A percentile compares a stretch with the other conserved stretches of the same genome.
Conservation (phyloP, 2,797 vertebrate species). For the Crenichthys baileyi region DNA sequence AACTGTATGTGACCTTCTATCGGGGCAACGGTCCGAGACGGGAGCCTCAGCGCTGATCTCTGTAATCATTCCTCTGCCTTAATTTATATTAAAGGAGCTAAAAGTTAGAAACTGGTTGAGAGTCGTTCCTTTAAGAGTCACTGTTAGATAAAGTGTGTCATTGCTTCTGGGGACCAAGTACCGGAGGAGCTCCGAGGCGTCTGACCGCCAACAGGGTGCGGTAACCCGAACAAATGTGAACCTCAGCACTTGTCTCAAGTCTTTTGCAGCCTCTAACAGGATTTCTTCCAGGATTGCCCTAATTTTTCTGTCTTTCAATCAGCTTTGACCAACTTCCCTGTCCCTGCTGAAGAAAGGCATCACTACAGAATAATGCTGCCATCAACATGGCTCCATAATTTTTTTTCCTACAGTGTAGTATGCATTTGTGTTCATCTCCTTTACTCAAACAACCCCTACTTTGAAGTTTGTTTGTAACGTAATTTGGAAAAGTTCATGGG, state of each 20-base stretch:
- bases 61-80: no score
- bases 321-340: neutral
- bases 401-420: neutral
- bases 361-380: neutral
- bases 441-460: neutral
- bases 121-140: no score
- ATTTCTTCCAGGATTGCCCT: neutral
- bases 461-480: neutral
- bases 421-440: neutral
- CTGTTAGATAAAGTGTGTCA: no score
- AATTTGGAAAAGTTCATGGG: neutral
- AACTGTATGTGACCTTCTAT: no score
- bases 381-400: neutral
- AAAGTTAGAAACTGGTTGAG: no score
- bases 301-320: neutral
- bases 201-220: no score
- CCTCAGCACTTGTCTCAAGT: neutral
- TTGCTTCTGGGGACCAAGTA: no score
- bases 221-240: no score
- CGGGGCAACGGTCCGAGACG: no score
- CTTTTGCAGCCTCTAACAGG: neutral
- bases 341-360: neutral
- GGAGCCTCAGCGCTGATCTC: no score
- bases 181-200: no score
- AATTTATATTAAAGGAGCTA: no score